phyloP scores from a whole-genome alignment of 2,797 vertebrate genomes.

The Heliangelus exortis region DNA sequence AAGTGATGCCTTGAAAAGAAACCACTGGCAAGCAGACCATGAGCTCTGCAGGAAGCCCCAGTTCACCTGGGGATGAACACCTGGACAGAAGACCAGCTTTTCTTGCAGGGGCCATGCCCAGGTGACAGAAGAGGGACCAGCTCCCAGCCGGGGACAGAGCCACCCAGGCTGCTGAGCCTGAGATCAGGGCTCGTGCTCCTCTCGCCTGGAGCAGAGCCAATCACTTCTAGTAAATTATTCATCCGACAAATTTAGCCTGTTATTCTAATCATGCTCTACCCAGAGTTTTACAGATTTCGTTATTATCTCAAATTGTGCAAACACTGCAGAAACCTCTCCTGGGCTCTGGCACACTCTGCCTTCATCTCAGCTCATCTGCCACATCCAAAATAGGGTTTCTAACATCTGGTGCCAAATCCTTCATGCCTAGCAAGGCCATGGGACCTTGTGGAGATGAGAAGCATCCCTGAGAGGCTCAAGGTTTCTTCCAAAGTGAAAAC shows the following conservation, averaged over 20 bases:
- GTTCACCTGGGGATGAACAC: background rate
- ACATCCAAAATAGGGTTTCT: background rate
- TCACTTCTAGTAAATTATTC: constrained; percentile 67
- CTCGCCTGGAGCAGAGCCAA: constrained; percentile 36
- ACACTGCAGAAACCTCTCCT: constrained; percentile 22
- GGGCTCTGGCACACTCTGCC: constrained; percentile 6
- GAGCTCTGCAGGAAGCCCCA: background rate
- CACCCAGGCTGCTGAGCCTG: background rate
- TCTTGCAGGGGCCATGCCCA: background rate
- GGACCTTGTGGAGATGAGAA: background rate
- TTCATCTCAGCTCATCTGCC: constrained; percentile 30
- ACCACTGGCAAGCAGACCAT: background rate
- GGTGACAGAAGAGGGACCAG: background rate
- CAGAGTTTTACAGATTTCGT: constrained; percentile 64
- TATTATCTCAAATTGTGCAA: constrained; percentile 64
- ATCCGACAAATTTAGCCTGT: constrained; percentile 58
- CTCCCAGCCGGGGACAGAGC: background rate
- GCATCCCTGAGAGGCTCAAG: background rate
- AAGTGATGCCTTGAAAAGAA: background rate
- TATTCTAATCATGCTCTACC: constrained; percentile 49
- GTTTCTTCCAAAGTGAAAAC: background rate
- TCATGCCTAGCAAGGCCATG: background rate
- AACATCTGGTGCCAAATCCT: background rate
- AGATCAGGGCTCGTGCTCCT: background rate
- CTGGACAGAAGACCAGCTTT: background rate